phyloP scores from a whole-genome alignment of 2,888 invertebrate genomes.

The Parelbella ahira region DNA sequence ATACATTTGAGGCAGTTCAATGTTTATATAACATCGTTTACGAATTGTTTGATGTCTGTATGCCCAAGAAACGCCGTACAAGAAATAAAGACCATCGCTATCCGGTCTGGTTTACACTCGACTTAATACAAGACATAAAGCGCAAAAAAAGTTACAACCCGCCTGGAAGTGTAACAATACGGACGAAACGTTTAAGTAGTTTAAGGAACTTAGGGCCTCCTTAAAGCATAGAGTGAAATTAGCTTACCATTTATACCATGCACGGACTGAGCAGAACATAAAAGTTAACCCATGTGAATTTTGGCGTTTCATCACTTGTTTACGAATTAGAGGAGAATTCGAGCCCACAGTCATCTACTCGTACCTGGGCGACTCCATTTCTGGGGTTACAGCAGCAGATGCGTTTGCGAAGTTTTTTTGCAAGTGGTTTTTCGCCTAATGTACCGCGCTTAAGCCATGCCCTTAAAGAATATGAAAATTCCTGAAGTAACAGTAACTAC shows the following conservation, averaged over 20 bases:
- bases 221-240: neutral
- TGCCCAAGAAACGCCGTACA: neutral
- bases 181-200: neutral
- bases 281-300: neutral
- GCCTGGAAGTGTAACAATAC: neutral
- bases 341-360: neutral
- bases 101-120: neutral
- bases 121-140: neutral
- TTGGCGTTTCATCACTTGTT: neutral
- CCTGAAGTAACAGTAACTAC: no score
- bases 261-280: neutral
- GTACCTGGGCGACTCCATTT: no score
- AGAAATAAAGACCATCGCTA: neutral
- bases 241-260: neutral
- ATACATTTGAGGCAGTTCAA: neutral
- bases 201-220: neutral
- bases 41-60: neutral
- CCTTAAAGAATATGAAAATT: no score
- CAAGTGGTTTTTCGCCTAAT: neutral
- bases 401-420: neutral
- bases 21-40: neutral
- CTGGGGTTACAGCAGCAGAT: neutral
- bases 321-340: neutral
- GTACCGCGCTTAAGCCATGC: no score
- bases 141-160: neutral